These are phyloP conservation scores for Pycnonotus jocosus DNA, from an alignment of 2,113 vertebrate genomes.

Conservation along the genomic window DNA sequence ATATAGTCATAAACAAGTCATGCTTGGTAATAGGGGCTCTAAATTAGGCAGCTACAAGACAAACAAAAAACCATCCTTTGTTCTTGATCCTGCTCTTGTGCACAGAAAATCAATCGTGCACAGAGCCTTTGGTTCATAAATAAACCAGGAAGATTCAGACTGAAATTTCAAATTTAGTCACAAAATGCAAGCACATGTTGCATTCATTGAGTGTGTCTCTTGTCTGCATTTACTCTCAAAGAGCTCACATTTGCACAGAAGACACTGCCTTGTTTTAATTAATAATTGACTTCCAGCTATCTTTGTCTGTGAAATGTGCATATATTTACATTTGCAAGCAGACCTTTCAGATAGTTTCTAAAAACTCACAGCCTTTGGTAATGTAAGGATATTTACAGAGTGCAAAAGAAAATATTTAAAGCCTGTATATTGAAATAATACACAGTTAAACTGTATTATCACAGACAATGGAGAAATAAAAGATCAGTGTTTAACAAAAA, in stretches of 20 bases:
- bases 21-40: background rate
- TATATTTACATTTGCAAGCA: background rate
- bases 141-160: background rate
- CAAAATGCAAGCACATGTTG: background rate
- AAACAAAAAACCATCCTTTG: background rate
- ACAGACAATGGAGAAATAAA: background rate
- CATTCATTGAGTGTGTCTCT: background rate
- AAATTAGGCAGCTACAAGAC: background rate
- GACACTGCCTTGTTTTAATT: background rate
- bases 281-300: background rate
- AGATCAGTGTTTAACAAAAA: background rate
- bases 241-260: background rate
- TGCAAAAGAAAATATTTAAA: background rate
- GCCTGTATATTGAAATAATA: background rate
- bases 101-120: background rate
- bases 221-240: background rate
- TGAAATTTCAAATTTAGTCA: background rate
- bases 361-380: background rate
- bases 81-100: background rate
- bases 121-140: background rate
- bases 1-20: background rate
- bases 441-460: background rate
- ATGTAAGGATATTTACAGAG: background rate
- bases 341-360: background rate
- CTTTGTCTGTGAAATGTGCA: background rate